phyloP scores from a whole-genome alignment of 2,888 invertebrate species.

The Bombylius major region DNA sequence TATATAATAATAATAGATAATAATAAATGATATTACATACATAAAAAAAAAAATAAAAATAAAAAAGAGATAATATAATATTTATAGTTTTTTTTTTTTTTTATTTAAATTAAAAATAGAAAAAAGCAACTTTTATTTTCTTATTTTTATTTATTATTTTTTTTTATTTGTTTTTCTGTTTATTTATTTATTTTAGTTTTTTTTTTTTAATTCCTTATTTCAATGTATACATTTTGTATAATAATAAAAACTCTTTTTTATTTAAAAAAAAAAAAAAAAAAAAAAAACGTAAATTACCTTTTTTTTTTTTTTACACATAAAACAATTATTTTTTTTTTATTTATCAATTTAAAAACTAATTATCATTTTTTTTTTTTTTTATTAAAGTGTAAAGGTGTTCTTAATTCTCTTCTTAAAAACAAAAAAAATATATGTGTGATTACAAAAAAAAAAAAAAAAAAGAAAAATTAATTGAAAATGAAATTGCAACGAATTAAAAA shows the following conservation, averaged over 20 bases:
- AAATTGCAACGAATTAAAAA: background rate
- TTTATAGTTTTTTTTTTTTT: too few relatives aligned
- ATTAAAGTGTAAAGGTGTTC: too few relatives aligned
- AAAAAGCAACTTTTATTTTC: background rate
- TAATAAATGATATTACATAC: too few relatives aligned
- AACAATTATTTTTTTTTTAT: too few relatives aligned
- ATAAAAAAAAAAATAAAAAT: too few relatives aligned
- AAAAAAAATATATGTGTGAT: background rate
- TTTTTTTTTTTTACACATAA: too few relatives aligned
- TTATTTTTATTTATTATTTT: background rate
- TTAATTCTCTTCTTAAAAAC: background rate
- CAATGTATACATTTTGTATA: background rate
- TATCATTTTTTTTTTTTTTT: too few relatives aligned
- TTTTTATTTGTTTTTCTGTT: background rate
- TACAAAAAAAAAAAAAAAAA: background rate
- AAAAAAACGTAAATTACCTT: background rate
- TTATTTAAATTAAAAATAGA: too few relatives aligned
- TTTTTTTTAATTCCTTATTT: background rate
- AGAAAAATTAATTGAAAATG: background rate
- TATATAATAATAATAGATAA: too few relatives aligned
- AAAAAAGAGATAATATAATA: too few relatives aligned
- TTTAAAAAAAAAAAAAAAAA: background rate
- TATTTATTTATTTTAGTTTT: background rate
- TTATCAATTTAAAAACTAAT: too few relatives aligned
- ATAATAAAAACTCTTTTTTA: background rate